These are phyloP conservation scores for Drosophila nannoptera DNA, from an alignment of 1,140 invertebrate genomes.

Conservation along the genomic window DNA sequence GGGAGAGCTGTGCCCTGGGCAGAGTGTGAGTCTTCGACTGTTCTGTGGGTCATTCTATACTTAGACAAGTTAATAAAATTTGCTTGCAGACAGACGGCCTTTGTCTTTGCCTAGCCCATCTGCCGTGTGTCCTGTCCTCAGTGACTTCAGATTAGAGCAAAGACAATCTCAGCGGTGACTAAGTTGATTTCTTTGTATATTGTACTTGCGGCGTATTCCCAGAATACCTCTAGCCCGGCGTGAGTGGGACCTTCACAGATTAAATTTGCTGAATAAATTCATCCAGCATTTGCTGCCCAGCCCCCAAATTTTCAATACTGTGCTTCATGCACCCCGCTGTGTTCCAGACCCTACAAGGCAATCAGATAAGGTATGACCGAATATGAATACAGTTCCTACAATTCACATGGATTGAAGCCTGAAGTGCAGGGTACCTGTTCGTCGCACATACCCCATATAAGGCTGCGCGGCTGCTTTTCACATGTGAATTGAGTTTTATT, in stretches of 20 bases:
- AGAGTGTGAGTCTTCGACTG: too few relatives aligned
- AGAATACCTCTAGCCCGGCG: neutral
- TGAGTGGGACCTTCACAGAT: neutral
- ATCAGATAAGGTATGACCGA: too few relatives aligned
- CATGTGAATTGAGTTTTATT: conserved; percentile 7
- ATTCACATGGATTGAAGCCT: too few relatives aligned
- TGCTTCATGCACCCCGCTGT: neutral
- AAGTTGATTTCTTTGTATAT: neutral
- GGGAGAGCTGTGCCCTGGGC: too few relatives aligned
- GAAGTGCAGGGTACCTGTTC: neutral
- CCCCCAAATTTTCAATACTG: neutral
- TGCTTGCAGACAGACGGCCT: neutral
- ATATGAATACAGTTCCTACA: too few relatives aligned
- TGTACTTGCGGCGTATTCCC: neutral
- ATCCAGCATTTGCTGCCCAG: neutral
- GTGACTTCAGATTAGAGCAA: too few relatives aligned
- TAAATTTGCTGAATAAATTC: neutral
- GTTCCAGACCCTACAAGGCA: too few relatives aligned
- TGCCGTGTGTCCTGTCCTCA: too few relatives aligned
- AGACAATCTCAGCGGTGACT: neutral
- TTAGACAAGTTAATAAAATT: neutral
- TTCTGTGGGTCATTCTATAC: neutral
- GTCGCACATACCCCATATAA: neutral
- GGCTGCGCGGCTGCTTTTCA: neutral
- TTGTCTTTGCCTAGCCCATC: too few relatives aligned